Percentiles rank a stretch among this genome's conserved stretches.
Evolutionary conservation across 2,797 vertebrate species (phyloP).

Genomic region (Ctenosaura bakeri): DNA sequence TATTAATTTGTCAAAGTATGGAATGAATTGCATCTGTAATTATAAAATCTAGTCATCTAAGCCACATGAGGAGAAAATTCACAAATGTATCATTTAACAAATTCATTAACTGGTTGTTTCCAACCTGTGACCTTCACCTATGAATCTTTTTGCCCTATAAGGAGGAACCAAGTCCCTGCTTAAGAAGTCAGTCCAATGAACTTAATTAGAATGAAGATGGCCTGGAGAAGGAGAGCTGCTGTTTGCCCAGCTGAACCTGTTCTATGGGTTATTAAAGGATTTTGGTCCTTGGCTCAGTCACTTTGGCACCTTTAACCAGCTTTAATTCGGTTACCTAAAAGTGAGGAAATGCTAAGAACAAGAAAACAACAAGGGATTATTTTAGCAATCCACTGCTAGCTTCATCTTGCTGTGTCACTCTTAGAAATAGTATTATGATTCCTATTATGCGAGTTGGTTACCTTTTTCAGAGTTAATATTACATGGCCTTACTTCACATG

Average conservation of each 20-base stretch:
- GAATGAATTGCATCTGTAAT: too few relatives aligned
- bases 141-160: neutral
- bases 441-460: neutral
- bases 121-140: neutral
- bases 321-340: constrained; percentile 55
- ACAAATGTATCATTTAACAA: too few relatives aligned
- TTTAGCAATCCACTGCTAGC: neutral
- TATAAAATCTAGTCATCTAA: too few relatives aligned
- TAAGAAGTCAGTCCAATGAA: fast-evolving
- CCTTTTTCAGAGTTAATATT: neutral
- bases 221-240: constrained; percentile 54
- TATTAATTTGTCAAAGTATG: too few relatives aligned
- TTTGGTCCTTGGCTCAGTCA: constrained; percentile 64
- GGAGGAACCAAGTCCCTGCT: constrained; percentile 13
- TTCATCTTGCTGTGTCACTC: constrained; percentile 38
- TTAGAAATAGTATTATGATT: constrained; percentile 37
- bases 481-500: neutral
- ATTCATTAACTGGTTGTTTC: too few relatives aligned
- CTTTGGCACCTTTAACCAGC: constrained; percentile 62
- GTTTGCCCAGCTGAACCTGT: constrained; percentile 60
- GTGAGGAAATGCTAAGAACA: constrained; percentile 47
- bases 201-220: constrained; percentile 17
- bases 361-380: constrained; percentile 33
- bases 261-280: constrained; percentile 72
- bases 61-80: too few relatives aligned